Evolutionary conservation across 2,888 invertebrate genomes (phyloP).

Genomic region (Nymphalis polychloros): DNA sequence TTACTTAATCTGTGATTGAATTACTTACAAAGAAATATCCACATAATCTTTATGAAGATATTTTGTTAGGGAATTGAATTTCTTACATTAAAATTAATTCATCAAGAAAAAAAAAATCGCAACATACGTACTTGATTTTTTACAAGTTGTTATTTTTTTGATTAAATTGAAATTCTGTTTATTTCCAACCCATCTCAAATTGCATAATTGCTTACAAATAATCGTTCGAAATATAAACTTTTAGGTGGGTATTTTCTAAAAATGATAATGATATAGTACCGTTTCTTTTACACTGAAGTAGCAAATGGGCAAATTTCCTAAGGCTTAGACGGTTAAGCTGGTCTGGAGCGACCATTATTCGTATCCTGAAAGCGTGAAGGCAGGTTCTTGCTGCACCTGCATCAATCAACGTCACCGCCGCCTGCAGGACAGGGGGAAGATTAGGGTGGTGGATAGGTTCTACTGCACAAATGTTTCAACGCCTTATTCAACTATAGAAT

Average conservation of each 20-base stretch:
- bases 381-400: slow-evolving; percentile 69
- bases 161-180: no score
- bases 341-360: slow-evolving; percentile 37
- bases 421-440: slow-evolving; percentile 56
- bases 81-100: no score
- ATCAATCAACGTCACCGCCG: slow-evolving; percentile 72
- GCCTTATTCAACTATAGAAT: slow-evolving; percentile 34
- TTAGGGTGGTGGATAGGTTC: slow-evolving; percentile 52
- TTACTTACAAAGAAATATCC: no score
- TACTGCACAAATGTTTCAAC: slow-evolving; percentile 39
- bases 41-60: no score
- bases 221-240: background rate
- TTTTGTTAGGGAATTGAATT: no score
- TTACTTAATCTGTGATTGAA: no score
- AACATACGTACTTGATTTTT: no score
- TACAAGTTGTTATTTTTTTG: no score
- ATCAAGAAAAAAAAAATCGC: no score
- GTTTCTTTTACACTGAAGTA: background rate
- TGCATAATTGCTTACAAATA: background rate
- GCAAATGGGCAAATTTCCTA: slow-evolving; percentile 26
- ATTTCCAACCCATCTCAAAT: background rate
- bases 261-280: background rate
- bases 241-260: background rate
- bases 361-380: slow-evolving; percentile 47
- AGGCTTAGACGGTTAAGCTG: slow-evolving; percentile 35